Base-by-base conservation (phyloP, 2,113 vertebrate genomes). In the Conger conger region DNA sequence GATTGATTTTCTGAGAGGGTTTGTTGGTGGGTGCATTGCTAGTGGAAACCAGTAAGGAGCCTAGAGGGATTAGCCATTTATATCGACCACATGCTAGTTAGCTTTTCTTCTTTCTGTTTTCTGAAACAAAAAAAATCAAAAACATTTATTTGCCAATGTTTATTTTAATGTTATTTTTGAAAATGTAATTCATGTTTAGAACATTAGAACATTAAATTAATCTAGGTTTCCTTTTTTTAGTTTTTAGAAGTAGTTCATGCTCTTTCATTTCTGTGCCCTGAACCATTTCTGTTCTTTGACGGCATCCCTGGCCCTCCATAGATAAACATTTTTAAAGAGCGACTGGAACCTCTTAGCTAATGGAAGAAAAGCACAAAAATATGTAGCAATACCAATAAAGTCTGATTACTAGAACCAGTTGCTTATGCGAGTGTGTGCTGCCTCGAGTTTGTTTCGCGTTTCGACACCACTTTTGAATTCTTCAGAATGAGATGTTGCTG, bases 401-500 rank as follows among this genome's bases (percentile, higher is more conserved):
- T 3, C 68, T 73, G 27, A n/a, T 73, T 27, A 9, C 16, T 50
- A 68, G 63, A 68, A 23, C 27, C 42, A 35, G 68, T 17, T 35
- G 63, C 30, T 45, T 11, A 36, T 50, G 27, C 30, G 5, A 18
- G 18, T 33, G 40, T 42, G 35, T 36, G 40, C 40, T 76, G 68
- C 30, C 30, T 17, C 17, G 40, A 53, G 79, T 80, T 50, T 53
- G n/a, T 36, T 20, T 2, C 38, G 40, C n/a, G 27, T 79, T 79
- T 38, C 27, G 0, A 38, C 76, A 15, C 45, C 36, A 15, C n/a
- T 27, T 73, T 73, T 73, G 7, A 23, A 23, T 84, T 57, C 6
- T 30, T 57, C 30, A 17, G 33, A 68, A 80, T 79, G 16, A 84
- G 16, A 84, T 40, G 76, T 30, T 63, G 35, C n/a, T 84, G 50